Percentiles rank a stretch among this genome's conserved stretches.
Evolutionary conservation across 2,888 invertebrate species (phyloP).

Genomic region (Aspidiotus destructor): DNA sequence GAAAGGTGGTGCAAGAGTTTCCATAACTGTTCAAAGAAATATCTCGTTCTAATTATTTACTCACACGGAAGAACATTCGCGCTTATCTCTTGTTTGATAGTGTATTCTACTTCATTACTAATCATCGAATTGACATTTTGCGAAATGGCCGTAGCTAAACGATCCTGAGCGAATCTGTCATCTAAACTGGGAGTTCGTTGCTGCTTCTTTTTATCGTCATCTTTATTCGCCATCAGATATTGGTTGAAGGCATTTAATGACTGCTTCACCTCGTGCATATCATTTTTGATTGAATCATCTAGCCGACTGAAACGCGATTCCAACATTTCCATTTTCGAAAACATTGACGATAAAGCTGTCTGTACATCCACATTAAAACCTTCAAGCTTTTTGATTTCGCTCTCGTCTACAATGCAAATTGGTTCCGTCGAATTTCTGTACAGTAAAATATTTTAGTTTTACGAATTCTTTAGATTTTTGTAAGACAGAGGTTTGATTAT

Average conservation of each 20-base stretch:
- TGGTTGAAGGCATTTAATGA: slow-evolving; percentile 4
- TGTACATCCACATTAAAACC: neutral
- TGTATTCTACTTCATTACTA: slow-evolving; percentile 20
- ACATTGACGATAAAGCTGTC: neutral
- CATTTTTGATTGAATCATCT: slow-evolving; percentile 8
- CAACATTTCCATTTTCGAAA: slow-evolving; percentile 5
- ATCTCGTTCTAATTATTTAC: neutral
- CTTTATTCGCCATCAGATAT: slow-evolving; percentile 1
- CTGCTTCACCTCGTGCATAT: slow-evolving; percentile 17
- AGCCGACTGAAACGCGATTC: slow-evolving; percentile 12
- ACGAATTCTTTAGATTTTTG: too few relatives aligned
- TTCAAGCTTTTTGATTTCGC: neutral
- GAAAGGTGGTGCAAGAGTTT: too few relatives aligned
- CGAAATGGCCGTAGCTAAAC: slow-evolving; percentile 7
- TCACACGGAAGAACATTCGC: slow-evolving; percentile 24
- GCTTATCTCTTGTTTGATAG: slow-evolving; percentile 22
- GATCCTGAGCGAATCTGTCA: slow-evolving; percentile 11
- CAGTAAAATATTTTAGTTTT: too few relatives aligned
- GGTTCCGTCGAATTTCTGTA: neutral
- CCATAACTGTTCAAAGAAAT: too few relatives aligned
- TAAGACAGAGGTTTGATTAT: too few relatives aligned
- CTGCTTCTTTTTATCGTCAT: slow-evolving; percentile 20
- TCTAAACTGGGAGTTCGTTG: neutral
- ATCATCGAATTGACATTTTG: slow-evolving; percentile 23
- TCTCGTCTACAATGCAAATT: neutral